These are phyloP conservation scores for Rhinoptilus africanus DNA, from an alignment of 2,113 vertebrate genomes.

Conservation along the genomic window DNA sequence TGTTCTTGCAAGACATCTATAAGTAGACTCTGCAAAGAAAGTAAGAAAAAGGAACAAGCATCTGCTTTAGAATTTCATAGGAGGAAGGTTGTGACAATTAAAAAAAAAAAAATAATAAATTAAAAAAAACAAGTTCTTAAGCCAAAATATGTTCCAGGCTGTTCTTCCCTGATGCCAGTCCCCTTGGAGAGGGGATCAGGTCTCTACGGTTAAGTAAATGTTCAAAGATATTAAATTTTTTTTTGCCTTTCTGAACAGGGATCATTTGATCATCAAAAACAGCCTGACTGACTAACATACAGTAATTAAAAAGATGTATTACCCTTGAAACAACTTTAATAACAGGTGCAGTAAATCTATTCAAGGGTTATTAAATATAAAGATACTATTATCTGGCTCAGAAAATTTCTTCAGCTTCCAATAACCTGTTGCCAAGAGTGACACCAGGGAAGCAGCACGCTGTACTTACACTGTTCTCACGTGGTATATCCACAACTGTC, in stretches of 20 bases:
- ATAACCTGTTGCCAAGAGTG: not conserved
- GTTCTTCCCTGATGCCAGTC: not conserved
- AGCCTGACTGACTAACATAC: not conserved
- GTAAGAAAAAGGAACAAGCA: constrained; percentile 1
- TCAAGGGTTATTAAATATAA: not conserved
- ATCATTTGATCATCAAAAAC: not conserved
- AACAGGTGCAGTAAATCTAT: not conserved
- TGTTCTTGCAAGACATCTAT: constrained; percentile 20
- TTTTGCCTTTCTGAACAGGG: not conserved
- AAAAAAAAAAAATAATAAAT: not conserved
- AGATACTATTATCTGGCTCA: not conserved
- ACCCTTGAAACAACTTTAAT: not conserved
- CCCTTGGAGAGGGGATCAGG: not conserved
- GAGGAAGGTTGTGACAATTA: not conserved
- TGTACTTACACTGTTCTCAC: not conserved
- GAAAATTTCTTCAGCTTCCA: not conserved
- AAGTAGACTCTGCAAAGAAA: constrained; percentile 16
- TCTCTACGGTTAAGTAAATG: not conserved
- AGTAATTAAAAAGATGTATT: not conserved
- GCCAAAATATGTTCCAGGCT: not conserved
- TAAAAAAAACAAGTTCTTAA: not conserved
- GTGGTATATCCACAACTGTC: rapidly evolving
- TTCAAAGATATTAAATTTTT: not conserved
- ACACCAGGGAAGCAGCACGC: not conserved
- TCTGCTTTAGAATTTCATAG: constrained; percentile 10